Conservation (phyloP, 1,140 invertebrate species). For the Zaprionus lachaisei region DNA sequence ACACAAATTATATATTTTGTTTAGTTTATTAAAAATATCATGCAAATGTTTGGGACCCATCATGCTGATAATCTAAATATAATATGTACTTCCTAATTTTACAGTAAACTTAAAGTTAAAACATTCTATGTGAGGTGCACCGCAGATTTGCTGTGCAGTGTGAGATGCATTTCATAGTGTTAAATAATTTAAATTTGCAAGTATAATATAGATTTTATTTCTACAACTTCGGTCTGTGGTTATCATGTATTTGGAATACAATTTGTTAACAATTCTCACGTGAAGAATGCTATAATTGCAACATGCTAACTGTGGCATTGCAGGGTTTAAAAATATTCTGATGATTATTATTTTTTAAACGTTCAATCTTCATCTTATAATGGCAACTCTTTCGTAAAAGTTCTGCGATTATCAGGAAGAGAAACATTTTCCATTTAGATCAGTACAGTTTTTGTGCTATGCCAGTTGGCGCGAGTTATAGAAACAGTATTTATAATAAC, state of each 20-base stretch:
- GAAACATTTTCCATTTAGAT: slow-evolving; percentile 79
- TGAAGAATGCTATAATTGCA: slow-evolving; percentile 56
- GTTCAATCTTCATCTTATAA: slow-evolving; percentile 67
- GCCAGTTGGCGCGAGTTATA: slow-evolving; percentile 37
- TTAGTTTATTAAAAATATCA: slow-evolving; percentile 17
- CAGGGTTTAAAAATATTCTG: slow-evolving; percentile 68
- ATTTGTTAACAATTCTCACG: slow-evolving; percentile 52
- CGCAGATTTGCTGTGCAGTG: slow-evolving; percentile 6
- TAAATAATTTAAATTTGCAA: slow-evolving; percentile 9
- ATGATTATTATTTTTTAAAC: slow-evolving; percentile 70
- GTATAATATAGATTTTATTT: slow-evolving; percentile 11
- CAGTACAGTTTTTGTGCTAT: slow-evolving; percentile 69
- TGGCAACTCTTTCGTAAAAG: slow-evolving; percentile 7
- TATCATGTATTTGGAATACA: slow-evolving; percentile 33
- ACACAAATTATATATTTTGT: neutral
- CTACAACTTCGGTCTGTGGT: neutral
- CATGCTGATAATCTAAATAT: slow-evolving; percentile 19
- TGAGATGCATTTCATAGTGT: slow-evolving; percentile 41
- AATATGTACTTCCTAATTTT: slow-evolving; percentile 24
- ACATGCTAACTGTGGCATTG: slow-evolving; percentile 42
- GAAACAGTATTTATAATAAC: slow-evolving; percentile 5
- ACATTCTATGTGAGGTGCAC: slow-evolving; percentile 51
- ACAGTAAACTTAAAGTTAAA: slow-evolving; percentile 44
- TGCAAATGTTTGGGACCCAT: slow-evolving; percentile 1
- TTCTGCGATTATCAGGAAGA: slow-evolving; percentile 48